Base-by-base conservation (phyloP, 2,113 vertebrate genomes). In the Dendrocopos noguchii region DNA sequence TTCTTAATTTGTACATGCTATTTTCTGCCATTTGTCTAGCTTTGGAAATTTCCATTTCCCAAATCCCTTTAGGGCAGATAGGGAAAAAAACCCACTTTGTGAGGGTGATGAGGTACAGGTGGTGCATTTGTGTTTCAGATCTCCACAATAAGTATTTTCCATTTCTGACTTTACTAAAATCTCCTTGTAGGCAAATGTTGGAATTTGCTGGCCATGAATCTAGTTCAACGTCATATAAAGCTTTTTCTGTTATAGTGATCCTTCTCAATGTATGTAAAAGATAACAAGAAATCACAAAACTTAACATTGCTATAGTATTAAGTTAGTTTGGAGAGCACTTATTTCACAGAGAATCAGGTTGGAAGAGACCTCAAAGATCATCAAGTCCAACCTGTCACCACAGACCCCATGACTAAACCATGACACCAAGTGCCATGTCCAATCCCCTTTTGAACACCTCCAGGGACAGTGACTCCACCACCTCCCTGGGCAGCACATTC, bases 31-130 rank as follows among this genome's bases (percentile, higher is more conserved):
- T 66, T 92, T 92, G 47, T 84, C 50, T 57, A 68, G 63, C 3
- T 4, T 10, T 91, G 87, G 91, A 95, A 96, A 90, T 83, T 95
- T 96, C 94, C 91, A 85, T 93, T 94, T 94, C 82, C 91, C 36
- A 83, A 88, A 85, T 95, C 68, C 31, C 82, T 91, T 94, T 87
- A 95, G 82, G 42, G 73, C 70, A 63, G 29, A 55, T 4, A 67
- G 84, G 87, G 66, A 73, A 94, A 93, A 93, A 91, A 10, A 9
- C 66, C 42, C 42, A 2, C 33, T 80, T 63, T 77, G 22, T 61
- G 46, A 1, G 14, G 15, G 22, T 17, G 24, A 55, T 70, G 75
- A 75, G 72, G 19, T 46, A 44, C 27, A n/a, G 59, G 72, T 25
- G 31, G 21, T 78, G 2, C 81, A 9, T 79, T 83, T 81, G 24